Evolutionary conservation across 2,113 vertebrate species (phyloP).

Genomic region (Terrapene triunguis): DNA sequence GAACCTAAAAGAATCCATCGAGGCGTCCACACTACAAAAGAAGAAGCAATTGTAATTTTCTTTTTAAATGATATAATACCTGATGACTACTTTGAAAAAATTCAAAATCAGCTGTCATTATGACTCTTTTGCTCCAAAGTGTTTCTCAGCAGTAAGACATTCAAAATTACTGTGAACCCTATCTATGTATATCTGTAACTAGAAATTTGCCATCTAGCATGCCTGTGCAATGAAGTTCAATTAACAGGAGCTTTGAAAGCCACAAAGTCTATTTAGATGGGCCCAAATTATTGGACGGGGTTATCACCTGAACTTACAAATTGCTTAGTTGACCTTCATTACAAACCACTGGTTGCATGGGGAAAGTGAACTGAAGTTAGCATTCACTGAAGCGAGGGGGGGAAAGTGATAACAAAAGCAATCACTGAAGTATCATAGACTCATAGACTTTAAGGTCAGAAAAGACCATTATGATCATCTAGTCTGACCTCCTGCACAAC

Average conservation of each 20-base stretch:
- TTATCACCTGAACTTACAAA: neutral
- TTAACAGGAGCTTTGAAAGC: neutral
- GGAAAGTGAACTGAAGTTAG: neutral
- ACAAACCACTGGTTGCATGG: neutral
- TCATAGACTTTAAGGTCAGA: too few relatives aligned
- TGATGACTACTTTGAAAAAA: neutral
- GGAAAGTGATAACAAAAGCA: neutral
- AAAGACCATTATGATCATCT: too few relatives aligned
- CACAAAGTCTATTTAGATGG: neutral
- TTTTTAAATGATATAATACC: neutral
- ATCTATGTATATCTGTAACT: neutral
- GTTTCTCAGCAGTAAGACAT: neutral
- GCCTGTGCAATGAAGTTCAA: neutral
- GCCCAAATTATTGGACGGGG: neutral
- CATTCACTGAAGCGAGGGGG: neutral
- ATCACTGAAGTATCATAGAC: neutral
- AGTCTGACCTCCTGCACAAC: too few relatives aligned
- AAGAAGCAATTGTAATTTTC: neutral
- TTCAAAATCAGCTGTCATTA: neutral
- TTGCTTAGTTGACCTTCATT: neutral
- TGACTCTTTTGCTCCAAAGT: neutral
- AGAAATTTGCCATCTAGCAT: neutral
- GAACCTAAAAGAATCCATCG: neutral
- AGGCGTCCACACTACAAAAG: neutral
- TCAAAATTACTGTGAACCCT: neutral